Base-by-base conservation (phyloP, 2,888 invertebrate species). In the Acleris emargana region DNA sequence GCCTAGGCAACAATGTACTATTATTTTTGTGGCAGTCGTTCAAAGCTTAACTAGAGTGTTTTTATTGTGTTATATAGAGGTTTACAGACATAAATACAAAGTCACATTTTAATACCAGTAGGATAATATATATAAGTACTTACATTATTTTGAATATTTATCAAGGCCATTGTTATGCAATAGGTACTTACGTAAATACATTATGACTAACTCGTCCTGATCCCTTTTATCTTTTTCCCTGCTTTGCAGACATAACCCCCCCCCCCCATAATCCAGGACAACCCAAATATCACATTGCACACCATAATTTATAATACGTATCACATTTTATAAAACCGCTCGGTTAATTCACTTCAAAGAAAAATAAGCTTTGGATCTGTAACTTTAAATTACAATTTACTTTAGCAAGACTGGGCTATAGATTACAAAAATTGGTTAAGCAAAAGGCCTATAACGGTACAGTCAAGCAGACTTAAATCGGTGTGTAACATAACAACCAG, bases 341-440 rank as follows among this genome's bases (percentile, higher is more conserved):
- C 49, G 5, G 18, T 47, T 42, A 28, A 49, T 28, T 5, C 7
- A 47, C 25, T 4, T n/a, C 38, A n/a, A 18, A 20, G n/a, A 2
- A 50, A 42, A 43, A 20, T 49, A n/a, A 17, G 17, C 53, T 43
- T 11, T 64, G 50, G n/a, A 1, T 25, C 54, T 0, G 9, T 7
- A 25, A 38, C 0, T 9, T 6, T 9, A 64, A 54, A 45, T 28
- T 18, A n/a, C n/a, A 16, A 54, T 59, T 54, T 59, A 18, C 20
- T 5, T 20, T 13, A 54, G 20, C 54, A 22, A 1, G 4, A 7
- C 42, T 42, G 47, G 43, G 59, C 54, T 20, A 59, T 64, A 53
- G 54, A 59, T 64, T 59, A 64, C 54, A 64, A 64, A 64, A 64
- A 59, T 59, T 59, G 64, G 64, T 64, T 64, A 64, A 64, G 59